phyloP scores from a whole-genome alignment of 2,888 invertebrate species.

The Biston betularia region DNA sequence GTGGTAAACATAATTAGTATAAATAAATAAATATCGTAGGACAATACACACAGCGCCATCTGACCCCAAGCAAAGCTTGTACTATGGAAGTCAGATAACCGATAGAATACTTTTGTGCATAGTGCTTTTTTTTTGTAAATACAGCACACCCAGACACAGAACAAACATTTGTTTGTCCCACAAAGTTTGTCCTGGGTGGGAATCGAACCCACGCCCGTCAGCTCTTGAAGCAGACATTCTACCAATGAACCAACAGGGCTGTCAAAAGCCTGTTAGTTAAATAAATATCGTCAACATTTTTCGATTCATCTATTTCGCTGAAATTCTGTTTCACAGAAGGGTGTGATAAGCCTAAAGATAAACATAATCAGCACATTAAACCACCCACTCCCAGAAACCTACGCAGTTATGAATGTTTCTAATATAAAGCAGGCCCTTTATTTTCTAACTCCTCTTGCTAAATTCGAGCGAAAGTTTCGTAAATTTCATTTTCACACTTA shows the following conservation, averaged over 20 bases:
- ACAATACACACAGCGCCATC: too few relatives aligned
- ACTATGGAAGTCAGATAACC: too few relatives aligned
- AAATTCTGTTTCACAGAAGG: conserved; percentile 1
- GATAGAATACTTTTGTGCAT: too few relatives aligned
- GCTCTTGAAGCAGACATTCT: too few relatives aligned
- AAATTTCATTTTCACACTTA: not conserved
- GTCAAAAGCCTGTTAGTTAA: not conserved
- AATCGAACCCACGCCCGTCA: too few relatives aligned
- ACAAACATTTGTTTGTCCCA: too few relatives aligned
- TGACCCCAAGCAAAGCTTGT: too few relatives aligned
- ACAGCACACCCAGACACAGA: too few relatives aligned
- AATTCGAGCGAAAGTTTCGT: conserved; percentile 2
- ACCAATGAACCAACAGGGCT: too few relatives aligned
- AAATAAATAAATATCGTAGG: not conserved
- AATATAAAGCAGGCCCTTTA: conserved; percentile 4
- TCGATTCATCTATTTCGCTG: not conserved
- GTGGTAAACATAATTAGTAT: too few relatives aligned
- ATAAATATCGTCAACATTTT: not conserved
- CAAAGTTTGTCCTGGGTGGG: too few relatives aligned
- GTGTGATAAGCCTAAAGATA: conserved; percentile 14
- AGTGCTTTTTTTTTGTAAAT: too few relatives aligned
- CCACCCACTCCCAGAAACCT: conserved; percentile 9
- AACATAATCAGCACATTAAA: conserved; percentile 17
- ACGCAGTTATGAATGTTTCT: conserved; percentile 12
- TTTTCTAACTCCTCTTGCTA: not conserved